Base-by-base conservation (phyloP, 37 sponge, comb jelly and placozoan species). In the Spongilla lacustris region DNA sequence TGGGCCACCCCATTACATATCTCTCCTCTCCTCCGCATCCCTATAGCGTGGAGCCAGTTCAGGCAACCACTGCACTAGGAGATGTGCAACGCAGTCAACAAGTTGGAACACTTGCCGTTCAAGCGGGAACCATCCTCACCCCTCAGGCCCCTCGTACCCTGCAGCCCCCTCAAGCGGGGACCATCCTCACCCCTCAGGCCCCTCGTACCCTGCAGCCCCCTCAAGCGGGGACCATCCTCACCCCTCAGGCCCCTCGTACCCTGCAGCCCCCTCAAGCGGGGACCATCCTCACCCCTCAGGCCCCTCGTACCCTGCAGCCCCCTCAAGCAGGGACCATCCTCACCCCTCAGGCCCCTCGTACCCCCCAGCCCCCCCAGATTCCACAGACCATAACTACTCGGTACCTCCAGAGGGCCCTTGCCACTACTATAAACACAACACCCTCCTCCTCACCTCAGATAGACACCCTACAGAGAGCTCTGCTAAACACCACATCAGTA, bases 391-490 rank as follows among this genome's bases (percentile, higher is more conserved):
- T 85, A 76, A 78, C 78, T 49, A 28, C 50, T 28, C 32, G 66
- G 24, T 41, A 49, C 69, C 73, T 85, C 71, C 86, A 78, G 28
- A 78, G 78, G 36, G 86, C 86, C 13, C 79, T 85, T 21, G 50
- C 78, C 3, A 21, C 36, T 0, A 73, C 82, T 23, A 8, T 82
- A 17, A 36, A 34, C 49, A 71, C 70, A 0, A 3, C 58, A 10
- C 19, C 58, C 58, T 46, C 46, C 46, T 17, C 58, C 12, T 58
- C 58, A 1, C 58, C 58, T 58, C 58, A 58, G 11, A 1, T 58
- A 13, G 58, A 58, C 58, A 14, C 58, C 14, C 19, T 14, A 1
- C 58, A 58, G 58, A 58, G 58, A 17, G 21, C 58, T 19, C 19
- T 14, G 58, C 58, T 58, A 1, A 17, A 17, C 1, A 1, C 58